phyloP scores from a whole-genome alignment of 2,113 vertebrate genomes.

The Neolamprologus devosi region DNA sequence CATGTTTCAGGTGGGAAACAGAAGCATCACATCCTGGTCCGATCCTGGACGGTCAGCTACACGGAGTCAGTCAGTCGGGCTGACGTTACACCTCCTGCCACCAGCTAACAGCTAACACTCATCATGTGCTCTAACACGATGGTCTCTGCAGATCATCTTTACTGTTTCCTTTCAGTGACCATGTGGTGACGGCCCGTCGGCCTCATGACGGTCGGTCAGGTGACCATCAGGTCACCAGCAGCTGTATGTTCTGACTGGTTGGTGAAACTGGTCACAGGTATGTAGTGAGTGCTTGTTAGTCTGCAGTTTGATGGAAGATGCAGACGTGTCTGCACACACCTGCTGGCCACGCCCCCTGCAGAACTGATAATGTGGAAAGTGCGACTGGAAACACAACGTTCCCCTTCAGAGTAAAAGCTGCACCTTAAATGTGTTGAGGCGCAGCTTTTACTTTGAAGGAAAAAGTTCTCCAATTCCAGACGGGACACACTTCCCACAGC shows the following conservation, averaged over 20 bases:
- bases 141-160: not conserved
- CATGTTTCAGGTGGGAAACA: not conserved
- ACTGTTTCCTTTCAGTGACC: not conserved
- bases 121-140: not conserved
- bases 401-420: not conserved
- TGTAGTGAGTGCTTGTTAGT: not conserved
- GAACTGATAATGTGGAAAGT: fast-evolving
- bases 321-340: not conserved
- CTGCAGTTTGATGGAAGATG: not conserved
- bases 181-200: not conserved
- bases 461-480: not conserved
- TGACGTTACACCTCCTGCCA: fast-evolving
- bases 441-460: not conserved
- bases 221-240: not conserved
- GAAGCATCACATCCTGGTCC: not conserved
- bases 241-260: not conserved
- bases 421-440: not conserved
- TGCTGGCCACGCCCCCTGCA: not conserved
- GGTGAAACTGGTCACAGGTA: not conserved
- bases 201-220: not conserved
- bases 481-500: not conserved
- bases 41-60: not conserved
- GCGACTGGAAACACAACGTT: not conserved
- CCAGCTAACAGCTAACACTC: not conserved
- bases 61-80: not conserved